Conservation (phyloP, 2,113 vertebrate genomes). For the Heterotis niloticus region DNA sequence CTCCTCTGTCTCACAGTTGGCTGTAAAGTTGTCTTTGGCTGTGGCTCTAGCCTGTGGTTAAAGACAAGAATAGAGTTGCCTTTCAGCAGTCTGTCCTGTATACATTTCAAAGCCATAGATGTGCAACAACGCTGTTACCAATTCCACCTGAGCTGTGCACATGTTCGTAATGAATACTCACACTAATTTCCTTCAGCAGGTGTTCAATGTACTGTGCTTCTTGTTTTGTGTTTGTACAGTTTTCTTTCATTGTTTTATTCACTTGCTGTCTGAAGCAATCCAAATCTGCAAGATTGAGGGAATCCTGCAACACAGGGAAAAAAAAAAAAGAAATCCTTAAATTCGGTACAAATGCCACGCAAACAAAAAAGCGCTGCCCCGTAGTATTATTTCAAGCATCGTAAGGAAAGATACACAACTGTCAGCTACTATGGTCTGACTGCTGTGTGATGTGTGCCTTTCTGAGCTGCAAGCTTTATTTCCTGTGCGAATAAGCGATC, state of each 20-base stretch:
- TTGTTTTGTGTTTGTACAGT: rapidly evolving
- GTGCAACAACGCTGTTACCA: no score
- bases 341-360: background rate
- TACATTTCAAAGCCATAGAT: no score
- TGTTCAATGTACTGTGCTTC: background rate
- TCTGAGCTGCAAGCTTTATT: background rate
- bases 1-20: slow-evolving; percentile 25
- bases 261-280: slow-evolving; percentile 49
- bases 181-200: background rate
- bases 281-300: slow-evolving; percentile 43
- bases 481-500: background rate
- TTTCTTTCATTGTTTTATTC: rapidly evolving
- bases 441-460: no score
- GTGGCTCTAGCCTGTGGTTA: no score
- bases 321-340: background rate
- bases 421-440: no score
- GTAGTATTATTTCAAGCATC: background rate
- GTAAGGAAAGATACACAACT: background rate
- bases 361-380: background rate
- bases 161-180: background rate
- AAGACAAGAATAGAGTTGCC: no score
- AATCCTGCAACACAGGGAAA: slow-evolving; percentile 17
- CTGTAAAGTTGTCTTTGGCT: rapidly evolving
- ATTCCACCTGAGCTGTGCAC: no score
- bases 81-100: no score